Evolutionary conservation across 2,888 invertebrate genomes (phyloP).

Genomic region (Calameuta idolon): DNA sequence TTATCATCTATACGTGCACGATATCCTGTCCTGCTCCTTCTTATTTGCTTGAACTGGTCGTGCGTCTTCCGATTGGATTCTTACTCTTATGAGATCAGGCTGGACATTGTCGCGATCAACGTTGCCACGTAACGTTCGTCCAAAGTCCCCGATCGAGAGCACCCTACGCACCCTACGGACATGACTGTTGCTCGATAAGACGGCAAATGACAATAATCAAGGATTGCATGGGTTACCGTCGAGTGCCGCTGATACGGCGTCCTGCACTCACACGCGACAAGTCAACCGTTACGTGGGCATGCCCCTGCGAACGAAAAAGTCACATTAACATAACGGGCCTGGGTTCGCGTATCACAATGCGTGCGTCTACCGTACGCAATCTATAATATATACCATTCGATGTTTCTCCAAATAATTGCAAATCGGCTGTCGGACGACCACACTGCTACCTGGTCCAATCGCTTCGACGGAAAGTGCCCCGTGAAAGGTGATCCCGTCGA

Average conservation of each 20-base stretch:
- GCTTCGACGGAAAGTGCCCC: no score
- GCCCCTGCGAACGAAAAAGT: slow-evolving; percentile 52
- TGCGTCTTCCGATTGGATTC: no score
- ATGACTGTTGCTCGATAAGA: no score
- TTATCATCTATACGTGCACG: no score
- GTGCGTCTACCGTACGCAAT: slow-evolving; percentile 14
- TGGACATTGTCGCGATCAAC: no score
- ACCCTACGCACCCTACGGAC: slow-evolving; percentile 14
- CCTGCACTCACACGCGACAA: slow-evolving; percentile 49
- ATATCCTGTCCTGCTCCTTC: no score
- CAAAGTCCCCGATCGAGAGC: not conserved
- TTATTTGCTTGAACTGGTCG: no score
- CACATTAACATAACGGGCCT: slow-evolving; percentile 64
- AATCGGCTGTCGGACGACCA: no score
- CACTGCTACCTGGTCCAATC: no score
- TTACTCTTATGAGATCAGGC: no score
- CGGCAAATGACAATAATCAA: slow-evolving; percentile 5
- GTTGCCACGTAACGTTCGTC: not conserved
- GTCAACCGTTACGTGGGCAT: slow-evolving; percentile 62
- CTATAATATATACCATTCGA: not conserved
- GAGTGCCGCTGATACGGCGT: slow-evolving; percentile 45
- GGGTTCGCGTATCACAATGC: slow-evolving; percentile 34
- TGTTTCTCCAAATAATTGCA: no score
- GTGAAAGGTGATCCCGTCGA: no score
- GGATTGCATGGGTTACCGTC: slow-evolving; percentile 5